A percentile compares a stretch with the other conserved stretches of the same genome.
These are phyloP conservation scores for Neosilurus mollespiculum DNA, from an alignment of 2,797 vertebrate genomes.

Conservation along the genomic window DNA sequence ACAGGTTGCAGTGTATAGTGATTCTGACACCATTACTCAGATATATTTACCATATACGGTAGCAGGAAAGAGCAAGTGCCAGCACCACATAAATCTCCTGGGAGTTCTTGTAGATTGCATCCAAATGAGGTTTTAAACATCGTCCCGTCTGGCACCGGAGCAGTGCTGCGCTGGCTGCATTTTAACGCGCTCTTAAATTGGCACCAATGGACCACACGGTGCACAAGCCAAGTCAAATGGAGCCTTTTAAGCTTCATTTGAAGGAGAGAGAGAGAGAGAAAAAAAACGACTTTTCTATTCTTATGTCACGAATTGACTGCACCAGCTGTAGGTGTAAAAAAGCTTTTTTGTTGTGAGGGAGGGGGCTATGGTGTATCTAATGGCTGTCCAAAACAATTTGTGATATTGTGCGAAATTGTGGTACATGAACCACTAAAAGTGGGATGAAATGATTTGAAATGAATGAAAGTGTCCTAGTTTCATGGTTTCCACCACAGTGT, in stretches of 20 bases:
- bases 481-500: not conserved
- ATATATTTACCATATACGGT: slow-evolving; percentile 63
- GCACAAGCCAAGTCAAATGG: slow-evolving; percentile 40
- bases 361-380: not conserved
- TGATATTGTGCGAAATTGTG: not conserved
- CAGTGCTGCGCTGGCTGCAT: slow-evolving; percentile 54
- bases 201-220: slow-evolving; percentile 40
- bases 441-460: slow-evolving; percentile 15
- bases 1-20: slow-evolving; percentile 49
- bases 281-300: slow-evolving; percentile 5
- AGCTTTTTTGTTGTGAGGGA: not conserved
- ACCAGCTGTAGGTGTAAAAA: not conserved
- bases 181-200: slow-evolving; percentile 61
- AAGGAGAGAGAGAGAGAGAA: slow-evolving; percentile 8
- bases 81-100: slow-evolving; percentile 66
- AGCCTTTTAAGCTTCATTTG: slow-evolving; percentile 37
- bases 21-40: slow-evolving; percentile 64
- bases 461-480: not conserved
- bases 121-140: slow-evolving; percentile 74
- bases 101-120: slow-evolving; percentile 71
- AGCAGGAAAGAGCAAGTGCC: slow-evolving; percentile 50
- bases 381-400: not conserved
- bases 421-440: not conserved
- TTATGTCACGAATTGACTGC: slow-evolving; percentile 7
- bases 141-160: slow-evolving; percentile 60